Conservation (phyloP, 2,113 vertebrate genomes). For the Arenaria interpres region DNA sequence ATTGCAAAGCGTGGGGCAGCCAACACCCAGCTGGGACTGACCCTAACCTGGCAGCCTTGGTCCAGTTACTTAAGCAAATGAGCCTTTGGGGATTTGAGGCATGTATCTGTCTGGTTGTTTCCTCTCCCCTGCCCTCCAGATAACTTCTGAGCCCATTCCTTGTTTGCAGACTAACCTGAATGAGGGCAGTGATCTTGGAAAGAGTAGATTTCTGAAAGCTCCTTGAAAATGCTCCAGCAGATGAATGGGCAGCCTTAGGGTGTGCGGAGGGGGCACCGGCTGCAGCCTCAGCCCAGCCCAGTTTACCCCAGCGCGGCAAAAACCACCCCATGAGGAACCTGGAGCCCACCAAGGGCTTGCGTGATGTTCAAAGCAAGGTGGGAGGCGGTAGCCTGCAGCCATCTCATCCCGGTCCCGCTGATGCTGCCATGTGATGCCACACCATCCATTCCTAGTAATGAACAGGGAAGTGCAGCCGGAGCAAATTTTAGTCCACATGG, state of each 20-base stretch:
- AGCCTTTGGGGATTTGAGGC: not conserved
- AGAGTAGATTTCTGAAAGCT: not conserved
- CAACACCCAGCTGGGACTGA: not conserved
- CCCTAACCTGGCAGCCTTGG: not conserved
- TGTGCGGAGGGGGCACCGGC: rapidly evolving
- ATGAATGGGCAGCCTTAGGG: not conserved
- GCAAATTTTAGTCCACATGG: not conserved
- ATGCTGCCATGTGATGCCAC: not conserved
- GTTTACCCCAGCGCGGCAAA: not conserved
- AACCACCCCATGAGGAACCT: not conserved
- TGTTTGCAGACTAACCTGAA: not conserved
- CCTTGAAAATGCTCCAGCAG: not conserved
- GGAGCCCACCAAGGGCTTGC: not conserved
- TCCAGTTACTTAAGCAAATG: not conserved
- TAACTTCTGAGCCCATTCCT: not conserved
- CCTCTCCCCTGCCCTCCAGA: not conserved
- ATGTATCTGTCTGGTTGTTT: not conserved
- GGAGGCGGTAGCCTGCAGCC: not conserved
- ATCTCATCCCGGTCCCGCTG: not conserved
- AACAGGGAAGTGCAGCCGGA: not conserved
- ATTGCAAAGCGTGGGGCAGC: not conserved
- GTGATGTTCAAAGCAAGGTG: not conserved
- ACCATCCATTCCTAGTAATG: not conserved
- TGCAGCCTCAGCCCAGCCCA: not conserved
- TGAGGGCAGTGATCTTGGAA: not conserved